Evolutionary conservation across 2,888 invertebrate genomes (phyloP), one percentile per base, ranked within the genome.

Genomic region (Podotricha telesiphe): DNA sequence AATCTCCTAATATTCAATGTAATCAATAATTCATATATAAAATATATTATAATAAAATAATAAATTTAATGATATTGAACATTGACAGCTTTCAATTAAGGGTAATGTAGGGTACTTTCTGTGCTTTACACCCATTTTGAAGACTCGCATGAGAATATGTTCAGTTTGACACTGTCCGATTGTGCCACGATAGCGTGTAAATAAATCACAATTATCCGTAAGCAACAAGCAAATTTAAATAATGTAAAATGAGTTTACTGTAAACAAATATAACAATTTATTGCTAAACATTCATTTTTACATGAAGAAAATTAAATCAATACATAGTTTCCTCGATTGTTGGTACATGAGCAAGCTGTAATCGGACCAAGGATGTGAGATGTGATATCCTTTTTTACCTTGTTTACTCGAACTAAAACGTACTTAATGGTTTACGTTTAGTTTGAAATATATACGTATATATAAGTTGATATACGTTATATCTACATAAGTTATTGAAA

Each of bases 241-340:
- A n/a, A 53, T 34, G 17, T 34, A 34, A 53, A 53, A 28, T 34
- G n/a, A 53, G 34, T 28, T 10, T 0, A 28, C 17, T 53, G 13
- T 13, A 42, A 42, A 42, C 42, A 42, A 42, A 42, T 13, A 42
- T 42, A 42, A 13, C 13, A n/a, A n/a, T 28, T 53, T n/a, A 53
- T 53, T 53, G n/a, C 2, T 28, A n/a, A 45, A 53, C n/a, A 53
- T 53, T n/a, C 17, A 53, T 53, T 53, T 53, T 34, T 53, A 47
- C 47, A 47, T 47, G 47, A 47, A 47, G 10, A 47, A 47, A 47
- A 17, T 47, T 15, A 17, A 47, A 47, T 47, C 17, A n/a, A 17
- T 17, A 47, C 7, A 47, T 47, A 53, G 34, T 53, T 53, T 1
- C n/a, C 53, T 53, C n/a, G 10, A 17, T 8, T n/a, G n/a, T 28